phyloP scores from a whole-genome alignment of 2,113 vertebrate species.

The Alethe castanea region DNA sequence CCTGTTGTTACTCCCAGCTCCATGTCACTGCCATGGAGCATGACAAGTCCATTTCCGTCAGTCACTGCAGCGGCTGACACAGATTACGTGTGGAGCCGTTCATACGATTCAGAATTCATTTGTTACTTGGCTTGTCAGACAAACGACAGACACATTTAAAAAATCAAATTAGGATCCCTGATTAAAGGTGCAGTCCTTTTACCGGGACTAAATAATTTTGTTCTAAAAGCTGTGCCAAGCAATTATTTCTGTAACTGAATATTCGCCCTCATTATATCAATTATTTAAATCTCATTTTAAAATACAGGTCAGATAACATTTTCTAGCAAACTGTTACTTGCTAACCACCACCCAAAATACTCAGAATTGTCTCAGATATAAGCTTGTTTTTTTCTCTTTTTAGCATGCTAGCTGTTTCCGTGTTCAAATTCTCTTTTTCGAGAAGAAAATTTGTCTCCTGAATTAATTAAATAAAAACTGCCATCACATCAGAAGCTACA shows the following conservation, averaged over 20 bases:
- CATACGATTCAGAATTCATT: conserved; percentile 62
- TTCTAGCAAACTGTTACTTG: conserved; percentile 57
- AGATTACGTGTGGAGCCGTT: conserved; percentile 57
- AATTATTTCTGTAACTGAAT: conserved; percentile 77
- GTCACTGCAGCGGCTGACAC: background rate
- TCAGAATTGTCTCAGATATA: conserved; percentile 1
- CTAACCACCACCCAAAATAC: conserved; percentile 46
- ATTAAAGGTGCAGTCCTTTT: conserved; percentile 77
- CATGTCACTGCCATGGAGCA: background rate
- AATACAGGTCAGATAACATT: conserved; percentile 71
- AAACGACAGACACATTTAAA: conserved; percentile 62
- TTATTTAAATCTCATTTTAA: conserved; percentile 79
- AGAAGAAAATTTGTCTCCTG: conserved; percentile 38
- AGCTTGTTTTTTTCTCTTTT: background rate
- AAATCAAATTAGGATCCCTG: conserved; percentile 72
- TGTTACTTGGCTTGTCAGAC: conserved; percentile 67
- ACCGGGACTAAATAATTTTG: conserved; percentile 72
- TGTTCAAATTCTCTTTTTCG: background rate
- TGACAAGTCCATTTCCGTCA: background rate
- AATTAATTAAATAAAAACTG: conserved; percentile 54
- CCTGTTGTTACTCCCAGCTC: background rate
- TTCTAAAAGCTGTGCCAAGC: conserved; percentile 69
- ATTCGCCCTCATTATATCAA: conserved; percentile 76
- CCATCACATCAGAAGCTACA: conserved; percentile 44
- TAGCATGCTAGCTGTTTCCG: background rate